These are phyloP conservation scores for Eulithis prunata DNA, from an alignment of 2,888 invertebrate species.

Conservation along the genomic window DNA sequence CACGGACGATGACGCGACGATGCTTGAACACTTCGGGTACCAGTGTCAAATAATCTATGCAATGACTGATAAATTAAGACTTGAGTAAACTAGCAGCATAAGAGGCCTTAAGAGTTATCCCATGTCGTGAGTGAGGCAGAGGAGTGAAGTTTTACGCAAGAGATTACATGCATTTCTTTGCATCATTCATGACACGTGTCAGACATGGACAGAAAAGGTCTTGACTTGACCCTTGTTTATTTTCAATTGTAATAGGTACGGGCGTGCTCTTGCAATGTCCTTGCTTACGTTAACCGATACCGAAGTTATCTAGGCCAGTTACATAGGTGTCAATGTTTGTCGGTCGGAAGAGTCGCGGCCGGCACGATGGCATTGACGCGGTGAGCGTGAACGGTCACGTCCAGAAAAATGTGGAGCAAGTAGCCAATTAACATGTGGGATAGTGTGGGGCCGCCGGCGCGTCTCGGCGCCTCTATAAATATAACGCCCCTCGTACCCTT, in stretches of 20 bases:
- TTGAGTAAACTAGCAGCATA: too few relatives aligned
- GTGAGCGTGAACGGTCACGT: slow-evolving; percentile 71
- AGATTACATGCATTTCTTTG: background rate
- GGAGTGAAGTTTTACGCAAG: background rate
- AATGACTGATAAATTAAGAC: too few relatives aligned
- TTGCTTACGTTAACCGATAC: slow-evolving; percentile 61
- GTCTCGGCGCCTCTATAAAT: slow-evolving; percentile 81
- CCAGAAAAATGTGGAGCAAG: slow-evolving; percentile 79
- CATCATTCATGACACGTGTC: background rate
- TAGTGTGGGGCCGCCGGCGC: slow-evolving; percentile 78
- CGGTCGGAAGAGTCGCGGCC: slow-evolving; percentile 66
- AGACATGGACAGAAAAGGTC: slow-evolving; percentile 34
- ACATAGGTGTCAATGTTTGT: slow-evolving; percentile 80
- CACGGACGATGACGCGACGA: background rate
- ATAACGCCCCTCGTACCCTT: slow-evolving; percentile 54
- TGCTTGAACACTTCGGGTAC: too few relatives aligned
- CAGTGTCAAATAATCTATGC: too few relatives aligned
- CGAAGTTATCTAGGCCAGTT: slow-evolving; percentile 66
- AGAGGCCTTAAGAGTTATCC: too few relatives aligned
- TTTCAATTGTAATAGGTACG: slow-evolving; percentile 50
- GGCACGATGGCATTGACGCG: slow-evolving; percentile 71
- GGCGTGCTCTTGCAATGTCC: slow-evolving; percentile 48
- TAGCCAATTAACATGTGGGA: slow-evolving; percentile 79
- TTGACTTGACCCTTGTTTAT: slow-evolving; percentile 56
- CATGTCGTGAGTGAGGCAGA: background rate